Conservation (phyloP, 2,797 vertebrate genomes). For the Zenarchopterus dispar region DNA sequence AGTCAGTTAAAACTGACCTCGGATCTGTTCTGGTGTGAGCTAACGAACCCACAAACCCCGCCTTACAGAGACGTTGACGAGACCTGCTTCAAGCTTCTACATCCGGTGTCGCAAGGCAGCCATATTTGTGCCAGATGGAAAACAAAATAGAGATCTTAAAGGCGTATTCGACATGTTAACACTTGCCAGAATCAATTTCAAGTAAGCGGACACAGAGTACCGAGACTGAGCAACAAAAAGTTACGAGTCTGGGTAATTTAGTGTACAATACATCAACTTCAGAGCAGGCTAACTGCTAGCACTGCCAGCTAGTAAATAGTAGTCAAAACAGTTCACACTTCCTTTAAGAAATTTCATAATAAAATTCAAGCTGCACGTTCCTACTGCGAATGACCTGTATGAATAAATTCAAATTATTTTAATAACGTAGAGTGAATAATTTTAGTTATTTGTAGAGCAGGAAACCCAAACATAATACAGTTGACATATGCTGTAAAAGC, state of each 20-base stretch:
- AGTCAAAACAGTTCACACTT: slow-evolving; percentile 18
- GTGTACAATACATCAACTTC: slow-evolving; percentile 20
- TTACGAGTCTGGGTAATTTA: slow-evolving; percentile 12
- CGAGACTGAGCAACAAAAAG: slow-evolving; percentile 8
- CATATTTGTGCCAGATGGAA: slow-evolving; percentile 66
- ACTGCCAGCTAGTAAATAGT: slow-evolving; percentile 14
- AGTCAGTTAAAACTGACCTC: slow-evolving; percentile 11
- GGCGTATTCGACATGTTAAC: background rate
- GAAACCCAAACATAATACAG: background rate
- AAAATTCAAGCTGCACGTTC: slow-evolving; percentile 9
- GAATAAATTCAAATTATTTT: background rate
- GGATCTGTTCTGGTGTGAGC: background rate
- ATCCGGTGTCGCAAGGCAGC: slow-evolving; percentile 74
- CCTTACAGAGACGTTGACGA: slow-evolving; percentile 61
- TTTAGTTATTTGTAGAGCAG: background rate
- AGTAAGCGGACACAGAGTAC: background rate
- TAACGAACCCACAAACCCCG: slow-evolving; percentile 40
- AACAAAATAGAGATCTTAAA: slow-evolving; percentile 44
- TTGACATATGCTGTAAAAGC: no score
- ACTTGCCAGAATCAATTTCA: background rate
- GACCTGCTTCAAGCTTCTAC: slow-evolving; percentile 60
- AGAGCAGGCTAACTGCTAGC: slow-evolving; percentile 58
- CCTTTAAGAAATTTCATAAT: slow-evolving; percentile 41
- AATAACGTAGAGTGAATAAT: background rate
- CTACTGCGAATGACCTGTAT: background rate